A percentile compares a stretch with the other conserved stretches of the same genome.
These are phyloP conservation scores for Boulengeromyrus knoepffleri DNA, from an alignment of 2,113 vertebrate species.

Conservation along the genomic window DNA sequence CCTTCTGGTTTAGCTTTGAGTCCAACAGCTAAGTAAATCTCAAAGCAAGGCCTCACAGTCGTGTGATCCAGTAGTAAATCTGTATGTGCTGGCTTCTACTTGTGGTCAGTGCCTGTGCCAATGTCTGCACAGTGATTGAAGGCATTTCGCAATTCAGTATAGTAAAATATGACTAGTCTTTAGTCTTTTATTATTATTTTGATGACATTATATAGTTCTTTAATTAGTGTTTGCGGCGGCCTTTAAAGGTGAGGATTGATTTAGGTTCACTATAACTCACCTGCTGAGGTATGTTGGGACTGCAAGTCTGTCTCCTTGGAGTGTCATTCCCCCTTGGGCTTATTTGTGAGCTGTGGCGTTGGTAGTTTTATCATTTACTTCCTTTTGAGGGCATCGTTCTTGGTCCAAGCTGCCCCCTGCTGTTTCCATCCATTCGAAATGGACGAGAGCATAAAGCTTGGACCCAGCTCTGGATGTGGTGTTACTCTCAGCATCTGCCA, in stretches of 20 bases:
- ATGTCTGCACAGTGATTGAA: neutral
- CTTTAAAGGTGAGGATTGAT: neutral
- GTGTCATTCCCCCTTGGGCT: neutral
- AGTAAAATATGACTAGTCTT: neutral
- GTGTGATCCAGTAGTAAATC: neutral
- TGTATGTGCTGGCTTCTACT: neutral
- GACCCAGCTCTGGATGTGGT: neutral
- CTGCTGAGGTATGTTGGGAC: neutral
- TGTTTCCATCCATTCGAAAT: neutral
- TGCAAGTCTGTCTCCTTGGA: neutral
- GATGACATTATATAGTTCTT: neutral
- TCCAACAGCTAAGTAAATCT: neutral
- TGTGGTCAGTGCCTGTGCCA: neutral
- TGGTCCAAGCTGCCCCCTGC: neutral
- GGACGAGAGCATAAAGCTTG: neutral
- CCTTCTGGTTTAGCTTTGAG: neutral
- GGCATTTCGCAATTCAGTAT: neutral
- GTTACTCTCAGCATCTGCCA: neutral
- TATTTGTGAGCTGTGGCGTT: neutral
- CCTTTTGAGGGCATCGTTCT: neutral
- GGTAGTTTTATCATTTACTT: neutral
- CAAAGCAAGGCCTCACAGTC: neutral
- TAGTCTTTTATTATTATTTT: neutral
- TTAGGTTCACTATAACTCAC: neutral
- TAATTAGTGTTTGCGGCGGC: neutral